Conservation (phyloP, 2,888 invertebrate species). For the Pilophorus perplexus region DNA sequence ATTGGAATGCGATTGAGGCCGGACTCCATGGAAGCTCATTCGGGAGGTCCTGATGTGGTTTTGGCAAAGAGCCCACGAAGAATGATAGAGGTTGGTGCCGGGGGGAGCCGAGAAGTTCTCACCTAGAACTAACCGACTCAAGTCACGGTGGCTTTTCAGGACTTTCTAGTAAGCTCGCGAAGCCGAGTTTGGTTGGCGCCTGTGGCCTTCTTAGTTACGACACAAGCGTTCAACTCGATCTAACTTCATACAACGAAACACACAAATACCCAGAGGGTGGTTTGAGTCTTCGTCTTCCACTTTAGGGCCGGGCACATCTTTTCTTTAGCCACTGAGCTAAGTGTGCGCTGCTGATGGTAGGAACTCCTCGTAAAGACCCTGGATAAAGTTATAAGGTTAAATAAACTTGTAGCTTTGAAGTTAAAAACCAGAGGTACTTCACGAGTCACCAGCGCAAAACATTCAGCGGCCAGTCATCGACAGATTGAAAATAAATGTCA, state of each 20-base stretch:
- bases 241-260: conserved; percentile 15
- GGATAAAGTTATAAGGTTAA: no score
- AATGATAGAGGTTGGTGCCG: background rate
- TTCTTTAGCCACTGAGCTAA: no score
- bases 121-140: conserved; percentile 5
- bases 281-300: no score
- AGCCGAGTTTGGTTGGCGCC: conserved; percentile 9
- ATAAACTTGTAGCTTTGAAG: no score
- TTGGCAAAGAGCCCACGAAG: conserved; percentile 17
- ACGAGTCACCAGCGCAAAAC: no score
- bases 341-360: no score
- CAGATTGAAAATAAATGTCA: no score
- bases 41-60: conserved; percentile 17
- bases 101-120: background rate
- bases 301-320: no score
- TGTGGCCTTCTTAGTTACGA: conserved; percentile 10
- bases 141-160: conserved; percentile 33
- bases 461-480: no score
- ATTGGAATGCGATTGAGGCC: background rate
- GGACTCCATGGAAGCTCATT: background rate
- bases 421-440: no score
- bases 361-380: no score
- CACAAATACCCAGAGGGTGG: conserved; percentile 22
- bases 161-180: conserved; percentile 10
- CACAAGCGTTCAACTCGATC: conserved; percentile 15